Percentiles rank a stretch among this genome's conserved stretches.
These are phyloP conservation scores for Saccostrea cuccullata DNA, from an alignment of 1,140 invertebrate genomes.

Conservation along the genomic window DNA sequence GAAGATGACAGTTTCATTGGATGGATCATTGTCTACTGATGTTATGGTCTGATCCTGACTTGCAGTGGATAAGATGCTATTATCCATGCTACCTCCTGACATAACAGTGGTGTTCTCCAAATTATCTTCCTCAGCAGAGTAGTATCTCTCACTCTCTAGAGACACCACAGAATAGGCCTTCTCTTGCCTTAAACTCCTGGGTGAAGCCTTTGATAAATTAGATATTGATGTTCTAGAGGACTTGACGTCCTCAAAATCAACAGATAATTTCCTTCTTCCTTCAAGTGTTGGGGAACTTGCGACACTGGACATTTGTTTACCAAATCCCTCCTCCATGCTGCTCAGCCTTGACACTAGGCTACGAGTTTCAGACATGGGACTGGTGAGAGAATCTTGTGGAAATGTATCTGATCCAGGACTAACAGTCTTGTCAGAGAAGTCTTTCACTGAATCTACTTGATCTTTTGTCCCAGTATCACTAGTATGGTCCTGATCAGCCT, in stretches of 20 bases:
- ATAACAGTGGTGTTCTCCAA: not conserved
- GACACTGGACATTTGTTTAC: not conserved
- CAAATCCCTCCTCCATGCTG: conserved; percentile 34
- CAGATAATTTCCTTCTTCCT: not conserved
- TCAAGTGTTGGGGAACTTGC: not conserved
- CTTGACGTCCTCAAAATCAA: conserved; percentile 25
- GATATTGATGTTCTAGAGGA: conserved; percentile 27
- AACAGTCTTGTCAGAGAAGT: conserved; percentile 21
- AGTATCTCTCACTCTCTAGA: conserved; percentile 71
- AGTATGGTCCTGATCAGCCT: not conserved
- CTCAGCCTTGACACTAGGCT: conserved; percentile 43
- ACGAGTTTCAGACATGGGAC: conserved; percentile 41
- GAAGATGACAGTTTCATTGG: conserved; percentile 12
- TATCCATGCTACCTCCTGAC: conserved; percentile 19
- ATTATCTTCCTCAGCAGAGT: conserved; percentile 70
- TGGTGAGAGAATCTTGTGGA: conserved; percentile 10
- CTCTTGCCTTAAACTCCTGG: conserved; percentile 55
- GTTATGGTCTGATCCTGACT: conserved; percentile 37
- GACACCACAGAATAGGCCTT: conserved; percentile 63
- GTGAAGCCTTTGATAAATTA: conserved; percentile 60
- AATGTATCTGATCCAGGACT: not conserved
- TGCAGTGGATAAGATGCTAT: conserved; percentile 17
- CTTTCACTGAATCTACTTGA: not conserved
- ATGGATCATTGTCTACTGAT: not conserved
- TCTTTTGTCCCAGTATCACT: not conserved